Conservation (phyloP, 2,113 vertebrate species). For the Rhea pennata region DNA sequence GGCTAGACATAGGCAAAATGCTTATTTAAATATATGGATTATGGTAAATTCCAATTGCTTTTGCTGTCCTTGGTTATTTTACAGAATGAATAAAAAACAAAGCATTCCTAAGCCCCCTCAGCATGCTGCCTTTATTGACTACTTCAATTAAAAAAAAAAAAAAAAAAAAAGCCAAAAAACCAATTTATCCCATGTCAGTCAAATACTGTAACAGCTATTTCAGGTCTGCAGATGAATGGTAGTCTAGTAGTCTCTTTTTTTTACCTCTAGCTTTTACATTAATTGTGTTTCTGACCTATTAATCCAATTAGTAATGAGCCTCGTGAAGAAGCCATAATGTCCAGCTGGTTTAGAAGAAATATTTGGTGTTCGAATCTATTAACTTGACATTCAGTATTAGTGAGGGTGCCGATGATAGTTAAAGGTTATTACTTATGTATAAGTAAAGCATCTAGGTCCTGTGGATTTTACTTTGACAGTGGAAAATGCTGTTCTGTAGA, state of each 20-base stretch:
- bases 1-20: neutral
- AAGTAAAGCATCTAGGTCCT: neutral
- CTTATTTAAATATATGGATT: neutral
- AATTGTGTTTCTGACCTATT: neutral
- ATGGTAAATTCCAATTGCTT: neutral
- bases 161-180: neutral
- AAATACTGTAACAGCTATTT: neutral
- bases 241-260: neutral
- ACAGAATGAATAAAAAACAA: neutral
- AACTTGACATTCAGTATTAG: neutral
- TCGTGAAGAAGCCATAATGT: neutral
- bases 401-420: neutral
- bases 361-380: neutral
- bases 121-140: neutral
- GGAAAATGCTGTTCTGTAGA: neutral
- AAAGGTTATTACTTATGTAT: neutral
- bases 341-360: neutral
- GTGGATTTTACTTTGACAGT: neutral
- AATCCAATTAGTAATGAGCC: neutral
- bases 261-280: neutral
- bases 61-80: neutral
- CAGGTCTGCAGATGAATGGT: neutral
- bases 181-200: rapidly evolving
- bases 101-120: neutral
- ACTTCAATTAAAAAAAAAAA: neutral